These are phyloP conservation scores for Drosophila putrida DNA, from an alignment of 2,888 invertebrate species.

Conservation along the genomic window DNA sequence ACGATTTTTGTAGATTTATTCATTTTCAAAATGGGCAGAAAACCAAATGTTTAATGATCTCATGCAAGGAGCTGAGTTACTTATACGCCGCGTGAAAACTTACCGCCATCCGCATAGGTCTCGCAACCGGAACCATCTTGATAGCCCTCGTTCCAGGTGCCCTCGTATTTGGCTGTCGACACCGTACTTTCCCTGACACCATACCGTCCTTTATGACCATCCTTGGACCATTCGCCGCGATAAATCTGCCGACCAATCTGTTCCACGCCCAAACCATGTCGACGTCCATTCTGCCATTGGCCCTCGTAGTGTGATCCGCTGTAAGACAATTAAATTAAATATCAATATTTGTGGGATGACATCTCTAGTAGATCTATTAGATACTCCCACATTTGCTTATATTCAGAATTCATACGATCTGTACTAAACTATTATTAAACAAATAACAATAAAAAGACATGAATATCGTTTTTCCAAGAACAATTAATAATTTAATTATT, in stretches of 20 bases:
- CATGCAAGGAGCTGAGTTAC: conserved; percentile 65
- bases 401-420: background rate
- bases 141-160: conserved; percentile 99
- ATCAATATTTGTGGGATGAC: background rate
- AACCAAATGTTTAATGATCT: conserved; percentile 66
- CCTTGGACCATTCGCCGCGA: conserved; percentile 97
- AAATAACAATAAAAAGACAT: background rate
- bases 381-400: background rate
- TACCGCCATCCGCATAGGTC: conserved; percentile 99
- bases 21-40: conserved; percentile 54
- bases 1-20: conserved; percentile 34
- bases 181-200: conserved; percentile 98
- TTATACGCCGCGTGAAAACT: conserved; percentile 84
- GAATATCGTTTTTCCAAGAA: conserved; percentile 1
- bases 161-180: conserved; percentile 98
- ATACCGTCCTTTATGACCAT: conserved; percentile 99
- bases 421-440: conserved; percentile 2
- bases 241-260: conserved; percentile 98
- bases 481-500: background rate
- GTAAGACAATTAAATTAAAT: conserved; percentile 52
- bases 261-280: conserved; percentile 99
- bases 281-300: conserved; percentile 99
- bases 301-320: conserved; percentile 98
- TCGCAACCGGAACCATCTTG: conserved; percentile 99
- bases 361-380: background rate